Conservation (phyloP, 2,797 vertebrate genomes). For the Lerista edwardsae region DNA sequence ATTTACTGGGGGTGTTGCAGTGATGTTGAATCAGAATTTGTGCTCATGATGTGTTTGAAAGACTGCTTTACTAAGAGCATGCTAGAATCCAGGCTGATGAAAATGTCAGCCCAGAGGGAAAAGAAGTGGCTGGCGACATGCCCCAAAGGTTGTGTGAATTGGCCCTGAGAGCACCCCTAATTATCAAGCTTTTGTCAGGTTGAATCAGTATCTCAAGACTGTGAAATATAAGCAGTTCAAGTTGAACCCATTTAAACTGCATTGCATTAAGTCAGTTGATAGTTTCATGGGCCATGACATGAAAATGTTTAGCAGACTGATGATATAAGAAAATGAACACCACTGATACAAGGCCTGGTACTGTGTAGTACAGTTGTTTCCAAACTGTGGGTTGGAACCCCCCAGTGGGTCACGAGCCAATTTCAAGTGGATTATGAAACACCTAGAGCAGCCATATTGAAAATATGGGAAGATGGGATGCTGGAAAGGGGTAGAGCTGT, state of each 20-base stretch:
- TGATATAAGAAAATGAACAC: background rate
- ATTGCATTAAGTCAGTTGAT: slow-evolving; percentile 5
- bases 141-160: slow-evolving; percentile 27
- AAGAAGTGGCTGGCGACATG: slow-evolving; percentile 15
- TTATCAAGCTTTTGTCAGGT: slow-evolving; percentile 21
- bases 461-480: too few species aligned
- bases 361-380: too few species aligned
- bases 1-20: background rate
- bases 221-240: background rate
- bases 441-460: too few species aligned
- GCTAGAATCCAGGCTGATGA: slow-evolving; percentile 32
- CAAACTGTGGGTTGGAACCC: too few species aligned
- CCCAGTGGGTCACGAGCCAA: too few species aligned
- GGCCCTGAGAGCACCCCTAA: slow-evolving; percentile 14
- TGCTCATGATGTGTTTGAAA: slow-evolving; percentile 16
- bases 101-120: slow-evolving; percentile 5
- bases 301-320: background rate
- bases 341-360: background rate
- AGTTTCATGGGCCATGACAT: background rate
- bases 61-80: background rate
- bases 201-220: slow-evolving; percentile 5
- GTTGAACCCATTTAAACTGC: background rate
- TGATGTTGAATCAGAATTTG: background rate
- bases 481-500: too few species aligned
- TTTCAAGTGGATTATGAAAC: too few species aligned